Evolutionary conservation across 2,888 invertebrate species (phyloP), one percentile per base, ranked within the genome.

Genomic region (Dusona sp.): DNA sequence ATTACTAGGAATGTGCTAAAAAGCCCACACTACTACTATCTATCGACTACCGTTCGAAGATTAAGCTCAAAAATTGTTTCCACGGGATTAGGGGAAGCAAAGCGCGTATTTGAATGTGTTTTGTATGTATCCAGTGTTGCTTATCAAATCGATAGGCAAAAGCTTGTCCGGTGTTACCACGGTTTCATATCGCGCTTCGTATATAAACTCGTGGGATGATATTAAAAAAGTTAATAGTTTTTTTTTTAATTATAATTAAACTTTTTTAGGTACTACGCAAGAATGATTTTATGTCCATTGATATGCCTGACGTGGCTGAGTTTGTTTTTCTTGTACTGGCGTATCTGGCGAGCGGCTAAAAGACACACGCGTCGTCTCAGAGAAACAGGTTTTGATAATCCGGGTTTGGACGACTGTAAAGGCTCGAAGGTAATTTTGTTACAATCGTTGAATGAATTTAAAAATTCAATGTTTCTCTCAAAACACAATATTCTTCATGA

Each of bases 261-360:
- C 29, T 79, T 38, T 87, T 86, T 22, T 64, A 92, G 92, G 57
- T 90, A 89, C 80, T 93, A 91, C 75, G 88, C 89, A 19, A 74
- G 90, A 16, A 85, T 94, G 13, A 93, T 96, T 33, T 94, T 97
- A 88, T 96, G 96, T 67, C 97, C 97, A 0, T 96, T 96, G 93
- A 97, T 97, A 92, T 95, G 96, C 0, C 94, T 97, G 61, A 96
- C 97, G 87, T 97, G 97, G 97, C 93, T 96, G 90, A 96, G 96
- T 89, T 97, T 97, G 96, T 95, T 97, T 89, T 93, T 97, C 72
- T 95, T 97, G 83, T 97, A 98, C 94, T 96, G 96, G 95, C 95
- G 97, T 90, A 98, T 98, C 91, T 97, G 97, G 96, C 95, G 96
- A 48, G 97, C 97, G 93, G 97, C 97, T 1, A 95, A 96, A 6